Conservation (phyloP, 1,140 invertebrate genomes). For the Caerostris darwini region DNA sequence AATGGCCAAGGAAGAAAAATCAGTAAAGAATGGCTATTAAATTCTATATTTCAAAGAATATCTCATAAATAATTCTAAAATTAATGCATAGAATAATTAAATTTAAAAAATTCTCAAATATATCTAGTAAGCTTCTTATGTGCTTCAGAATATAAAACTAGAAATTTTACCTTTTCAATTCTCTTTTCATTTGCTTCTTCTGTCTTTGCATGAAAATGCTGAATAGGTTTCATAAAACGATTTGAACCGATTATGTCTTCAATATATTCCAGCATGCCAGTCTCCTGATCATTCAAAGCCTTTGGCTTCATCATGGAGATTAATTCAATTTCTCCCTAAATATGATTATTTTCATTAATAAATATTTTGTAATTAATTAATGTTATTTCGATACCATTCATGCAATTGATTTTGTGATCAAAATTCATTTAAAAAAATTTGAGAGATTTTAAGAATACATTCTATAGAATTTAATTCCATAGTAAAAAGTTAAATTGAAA, state of each 20-base stretch:
- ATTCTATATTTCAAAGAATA: too few species aligned
- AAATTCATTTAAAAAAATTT: not conserved
- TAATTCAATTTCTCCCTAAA: conserved; percentile 99
- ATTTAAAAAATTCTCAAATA: too few species aligned
- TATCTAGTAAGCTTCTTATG: too few species aligned
- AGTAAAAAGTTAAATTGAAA: too few species aligned
- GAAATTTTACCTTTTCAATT: conserved; percentile 87
- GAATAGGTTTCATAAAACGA: conserved; percentile 91
- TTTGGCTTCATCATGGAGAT: conserved; percentile 99
- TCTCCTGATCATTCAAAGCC: conserved; percentile 90
- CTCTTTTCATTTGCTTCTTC: conserved; percentile 91
- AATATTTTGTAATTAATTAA: not conserved
- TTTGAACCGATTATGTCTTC: conserved; percentile 99
- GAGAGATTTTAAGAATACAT: too few species aligned
- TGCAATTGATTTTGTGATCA: not conserved
- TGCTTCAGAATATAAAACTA: not conserved
- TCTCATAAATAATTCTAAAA: too few species aligned
- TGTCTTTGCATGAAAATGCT: conserved; percentile 89
- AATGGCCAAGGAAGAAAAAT: too few species aligned
- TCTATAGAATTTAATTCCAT: too few species aligned
- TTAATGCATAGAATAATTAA: too few species aligned
- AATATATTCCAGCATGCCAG: conserved; percentile 98
- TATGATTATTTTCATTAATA: not conserved
- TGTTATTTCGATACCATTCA: too few species aligned
- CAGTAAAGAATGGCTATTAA: too few species aligned